These are phyloP conservation scores for Leuctra nigra DNA, from an alignment of 2,888 invertebrate genomes.

Conservation along the genomic window DNA sequence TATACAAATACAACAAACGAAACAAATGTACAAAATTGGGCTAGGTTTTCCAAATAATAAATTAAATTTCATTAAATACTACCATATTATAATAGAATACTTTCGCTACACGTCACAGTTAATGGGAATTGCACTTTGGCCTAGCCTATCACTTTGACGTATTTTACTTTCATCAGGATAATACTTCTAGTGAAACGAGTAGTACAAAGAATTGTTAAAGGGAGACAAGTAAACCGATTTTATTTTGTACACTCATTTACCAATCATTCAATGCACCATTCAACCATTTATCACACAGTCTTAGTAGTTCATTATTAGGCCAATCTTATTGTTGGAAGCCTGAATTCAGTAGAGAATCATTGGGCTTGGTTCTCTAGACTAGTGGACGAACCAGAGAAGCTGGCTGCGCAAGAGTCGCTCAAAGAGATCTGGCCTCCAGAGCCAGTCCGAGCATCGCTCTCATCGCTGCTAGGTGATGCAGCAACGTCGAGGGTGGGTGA, in stretches of 20 bases:
- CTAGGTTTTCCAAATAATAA: too few relatives aligned
- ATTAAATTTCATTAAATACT: too few relatives aligned
- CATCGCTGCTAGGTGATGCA: constrained; percentile 28
- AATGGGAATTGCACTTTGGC: constrained; percentile 26
- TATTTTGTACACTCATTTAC: background rate
- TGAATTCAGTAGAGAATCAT: constrained; percentile 19
- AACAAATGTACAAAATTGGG: too few relatives aligned
- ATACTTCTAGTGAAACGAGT: background rate
- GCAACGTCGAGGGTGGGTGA: constrained; percentile 23
- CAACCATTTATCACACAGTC: constrained; percentile 11
- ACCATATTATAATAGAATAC: too few relatives aligned
- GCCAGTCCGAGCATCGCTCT: constrained; percentile 29
- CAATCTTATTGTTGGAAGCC: constrained; percentile 22
- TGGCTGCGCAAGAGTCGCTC: constrained; percentile 34
- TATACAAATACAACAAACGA: too few relatives aligned
- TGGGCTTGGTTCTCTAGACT: constrained; percentile 22
- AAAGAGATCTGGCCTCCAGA: constrained; percentile 30
- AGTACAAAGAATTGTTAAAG: background rate
- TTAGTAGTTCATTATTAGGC: constrained; percentile 18
- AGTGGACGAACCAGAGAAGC: constrained; percentile 28
- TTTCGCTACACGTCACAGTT: constrained; percentile 18
- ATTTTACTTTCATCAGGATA: background rate
- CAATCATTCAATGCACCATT: background rate
- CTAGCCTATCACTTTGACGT: constrained; percentile 20
- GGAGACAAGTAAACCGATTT: too few relatives aligned